Base-by-base conservation (phyloP, 2,113 vertebrate genomes). In the Barbus barbus region DNA sequence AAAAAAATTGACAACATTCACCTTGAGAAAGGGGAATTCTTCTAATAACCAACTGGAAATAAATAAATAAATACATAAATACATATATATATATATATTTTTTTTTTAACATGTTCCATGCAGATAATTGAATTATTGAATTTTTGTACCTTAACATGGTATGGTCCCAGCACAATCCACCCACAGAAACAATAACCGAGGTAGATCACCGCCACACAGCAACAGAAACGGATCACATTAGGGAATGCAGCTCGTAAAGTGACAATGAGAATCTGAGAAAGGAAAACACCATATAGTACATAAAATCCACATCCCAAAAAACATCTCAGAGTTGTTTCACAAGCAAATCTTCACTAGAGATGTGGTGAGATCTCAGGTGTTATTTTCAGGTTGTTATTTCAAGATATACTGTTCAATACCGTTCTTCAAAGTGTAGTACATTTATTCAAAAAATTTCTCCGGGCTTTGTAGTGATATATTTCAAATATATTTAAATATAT, bases 171-270 rank as follows among this genome's bases (percentile, higher is more conserved):
- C 7, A 99, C 97, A 0, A 99, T 98, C 97, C 97, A 98, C n/a
- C 97, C 97, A 0, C 97, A 99, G 94, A 99, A 99, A 90, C 97
- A 99, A 86, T 98, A 99, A 69, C 97, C 97, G 89, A 99, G 88
- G 86, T 99, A 99, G 90, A 99, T 99, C 81, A 97, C 97, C 0
- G 96, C 97, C 53, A 97, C 97, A 0, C 97, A 99, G 93, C 96
- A 97, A 89, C 96, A 97, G 93, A 99, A 99, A 0, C 97, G 96
- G 78, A 99, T 97, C 83, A 99, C 97, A 0, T 96, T 97, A 58
- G 97, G 97, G 4, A 99, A 94, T 0, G 97, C 97, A 5, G 95
- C 96, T 13, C 95, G 88, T 3, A 98, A 93, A 0, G 97, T 98
- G 31, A 98, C 92, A 0, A 99, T 98, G 76, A 98, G 95, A 85